Evolutionary conservation across 2,888 invertebrate genomes (phyloP).

Genomic region (Diarsia rubi): DNA sequence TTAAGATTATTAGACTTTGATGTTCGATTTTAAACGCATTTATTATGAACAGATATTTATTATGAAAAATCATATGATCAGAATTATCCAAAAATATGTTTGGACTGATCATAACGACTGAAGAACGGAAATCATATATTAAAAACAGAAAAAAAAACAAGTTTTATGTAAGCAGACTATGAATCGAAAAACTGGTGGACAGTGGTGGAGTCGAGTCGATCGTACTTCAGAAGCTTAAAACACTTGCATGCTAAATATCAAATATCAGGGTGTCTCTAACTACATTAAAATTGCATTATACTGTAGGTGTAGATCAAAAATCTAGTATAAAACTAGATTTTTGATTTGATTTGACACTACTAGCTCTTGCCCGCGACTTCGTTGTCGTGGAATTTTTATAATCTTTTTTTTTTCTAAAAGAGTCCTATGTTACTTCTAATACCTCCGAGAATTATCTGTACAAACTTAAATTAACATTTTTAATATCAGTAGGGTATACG

Average conservation of each 20-base stretch:
- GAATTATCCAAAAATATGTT: constrained; percentile 9
- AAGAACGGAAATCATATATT: background rate
- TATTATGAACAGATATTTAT: too few relatives aligned
- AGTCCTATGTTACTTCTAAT: too few relatives aligned
- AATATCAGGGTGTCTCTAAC: constrained; percentile 12
- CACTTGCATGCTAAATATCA: background rate
- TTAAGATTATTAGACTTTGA: background rate
- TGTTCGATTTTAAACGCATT: background rate
- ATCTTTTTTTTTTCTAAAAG: too few relatives aligned
- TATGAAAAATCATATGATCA: too few relatives aligned
- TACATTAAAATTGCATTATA: constrained; percentile 10
- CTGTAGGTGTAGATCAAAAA: constrained; percentile 24
- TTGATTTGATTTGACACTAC: too few relatives aligned
- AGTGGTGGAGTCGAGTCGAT: background rate
- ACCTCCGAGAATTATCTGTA: too few relatives aligned
- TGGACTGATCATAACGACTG: background rate
- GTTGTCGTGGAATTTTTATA: too few relatives aligned
- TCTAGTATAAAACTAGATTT: too few relatives aligned
- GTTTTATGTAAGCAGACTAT: background rate
- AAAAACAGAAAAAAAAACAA: background rate
- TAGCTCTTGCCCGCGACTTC: too few relatives aligned
- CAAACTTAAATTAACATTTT: too few relatives aligned
- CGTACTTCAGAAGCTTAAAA: background rate
- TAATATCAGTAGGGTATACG: too few relatives aligned
- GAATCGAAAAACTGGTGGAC: background rate